Conservation (phyloP, 35 echinoderm and acorn worm species). For the Ophiothrix spiculata region DNA sequence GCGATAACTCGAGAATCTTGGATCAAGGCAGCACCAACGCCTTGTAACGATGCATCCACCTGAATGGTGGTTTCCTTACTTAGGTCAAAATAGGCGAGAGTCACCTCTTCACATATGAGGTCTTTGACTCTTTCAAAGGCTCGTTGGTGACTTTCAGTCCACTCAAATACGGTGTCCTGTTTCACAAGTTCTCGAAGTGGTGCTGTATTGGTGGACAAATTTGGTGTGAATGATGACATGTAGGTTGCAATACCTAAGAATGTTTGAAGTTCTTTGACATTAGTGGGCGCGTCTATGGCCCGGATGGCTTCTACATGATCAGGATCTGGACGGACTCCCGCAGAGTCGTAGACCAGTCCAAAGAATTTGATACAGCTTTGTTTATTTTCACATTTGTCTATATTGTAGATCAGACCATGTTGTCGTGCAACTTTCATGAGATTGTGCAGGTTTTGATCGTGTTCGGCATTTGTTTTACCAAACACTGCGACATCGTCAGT, state of each 20-base stretch:
- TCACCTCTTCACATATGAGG: slow-evolving; percentile 13
- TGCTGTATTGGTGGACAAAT: slow-evolving; percentile 40
- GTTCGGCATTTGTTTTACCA: slow-evolving; percentile 20
- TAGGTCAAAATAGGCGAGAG: slow-evolving; percentile 34
- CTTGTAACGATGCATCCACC: slow-evolving; percentile 45
- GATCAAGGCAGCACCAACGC: slow-evolving; percentile 34
- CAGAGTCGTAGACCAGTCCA: slow-evolving; percentile 14
- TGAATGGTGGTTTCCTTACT: slow-evolving; percentile 24
- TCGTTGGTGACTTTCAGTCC: slow-evolving; percentile 14
- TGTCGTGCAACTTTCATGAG: slow-evolving; percentile 32
- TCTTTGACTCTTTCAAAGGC: slow-evolving; percentile 34
- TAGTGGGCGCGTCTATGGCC: slow-evolving; percentile 41
- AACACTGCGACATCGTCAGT: slow-evolving; percentile 47
- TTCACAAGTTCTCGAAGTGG: slow-evolving; percentile 51
- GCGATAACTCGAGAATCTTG: slow-evolving; percentile 40
- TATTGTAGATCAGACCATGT: slow-evolving; percentile 41
- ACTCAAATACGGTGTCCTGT: slow-evolving; percentile 38
- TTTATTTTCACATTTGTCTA: slow-evolving; percentile 35
- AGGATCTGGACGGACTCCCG: slow-evolving; percentile 46
- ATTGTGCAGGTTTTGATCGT: slow-evolving; percentile 36
- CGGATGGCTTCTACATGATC: slow-evolving; percentile 25
- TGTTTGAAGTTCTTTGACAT: slow-evolving; percentile 20
- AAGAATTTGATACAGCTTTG: slow-evolving; percentile 42
- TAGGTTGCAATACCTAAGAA: slow-evolving; percentile 70
- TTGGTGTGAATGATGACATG: slow-evolving; percentile 58